These are phyloP conservation scores for Poecilia picta DNA, from an alignment of 2,797 vertebrate genomes.

Conservation along the genomic window DNA sequence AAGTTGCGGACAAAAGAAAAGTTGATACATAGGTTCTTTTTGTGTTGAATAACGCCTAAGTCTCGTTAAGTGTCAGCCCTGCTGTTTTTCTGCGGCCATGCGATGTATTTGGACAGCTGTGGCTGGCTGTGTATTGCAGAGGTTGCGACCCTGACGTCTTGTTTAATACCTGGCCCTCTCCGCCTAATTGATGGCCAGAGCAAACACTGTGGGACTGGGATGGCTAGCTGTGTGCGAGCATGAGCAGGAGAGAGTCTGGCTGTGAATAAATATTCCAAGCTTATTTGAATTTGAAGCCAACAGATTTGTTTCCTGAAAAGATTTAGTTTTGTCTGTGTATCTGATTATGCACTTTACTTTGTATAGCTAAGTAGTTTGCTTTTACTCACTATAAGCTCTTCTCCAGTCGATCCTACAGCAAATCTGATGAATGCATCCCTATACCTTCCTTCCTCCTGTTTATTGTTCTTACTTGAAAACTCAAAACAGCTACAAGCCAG, in stretches of 20 bases:
- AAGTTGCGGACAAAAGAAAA: slow-evolving; percentile 13
- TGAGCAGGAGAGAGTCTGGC: slow-evolving; percentile 32
- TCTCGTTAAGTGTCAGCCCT: slow-evolving; percentile 17
- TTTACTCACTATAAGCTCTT: background rate
- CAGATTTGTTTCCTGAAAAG: background rate
- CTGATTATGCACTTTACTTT: background rate
- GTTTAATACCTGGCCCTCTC: slow-evolving; percentile 75
- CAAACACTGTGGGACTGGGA: slow-evolving; percentile 65
- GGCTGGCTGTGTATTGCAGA: slow-evolving; percentile 68
- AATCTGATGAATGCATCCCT: background rate
- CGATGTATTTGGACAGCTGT: slow-evolving; percentile 83
- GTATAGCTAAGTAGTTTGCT: background rate
- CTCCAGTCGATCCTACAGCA: background rate
- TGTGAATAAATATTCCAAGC: slow-evolving; percentile 50
- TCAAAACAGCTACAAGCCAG: background rate
- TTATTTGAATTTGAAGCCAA: slow-evolving; percentile 18
- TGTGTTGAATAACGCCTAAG: slow-evolving; percentile 8
- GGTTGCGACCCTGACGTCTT: slow-evolving; percentile 78
- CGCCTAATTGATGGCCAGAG: slow-evolving; percentile 76
- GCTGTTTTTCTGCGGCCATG: slow-evolving; percentile 34
- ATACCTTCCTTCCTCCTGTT: background rate
- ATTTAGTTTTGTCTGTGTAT: background rate
- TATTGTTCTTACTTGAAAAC: background rate
- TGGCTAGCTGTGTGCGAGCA: slow-evolving; percentile 21
- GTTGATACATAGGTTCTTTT: slow-evolving; percentile 10